Base-by-base conservation (phyloP, 2,797 vertebrate species). In the Pempheris klunzingeri region DNA sequence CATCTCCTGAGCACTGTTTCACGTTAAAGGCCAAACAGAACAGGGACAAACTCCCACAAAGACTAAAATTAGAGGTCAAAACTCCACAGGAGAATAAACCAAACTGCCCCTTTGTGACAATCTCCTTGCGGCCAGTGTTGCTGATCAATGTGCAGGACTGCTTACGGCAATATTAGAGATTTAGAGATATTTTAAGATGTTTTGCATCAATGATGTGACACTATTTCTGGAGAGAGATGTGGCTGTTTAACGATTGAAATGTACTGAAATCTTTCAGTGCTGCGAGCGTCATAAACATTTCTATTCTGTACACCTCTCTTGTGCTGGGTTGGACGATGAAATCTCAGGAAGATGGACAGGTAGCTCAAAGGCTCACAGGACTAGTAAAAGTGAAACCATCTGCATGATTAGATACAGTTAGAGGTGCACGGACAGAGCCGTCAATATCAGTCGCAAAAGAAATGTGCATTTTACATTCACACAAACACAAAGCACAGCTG, bases 401-500 rank as follows among this genome's bases (percentile, higher is more conserved):
- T 32, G 46, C 30, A 24, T 4, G 18, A n/a, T 18, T 22, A 1
- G 17, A 66, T 2, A 17, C 24, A 63, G 52, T 30, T 2, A n/a
- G 24, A 53, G 46, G 24, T 24, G 2, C 15, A 24, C 7, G 14
- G 55, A 18, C 22, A 62, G 47, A 64, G 38, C 26, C 24, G 53
- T 49, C 8, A 13, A 26, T 34, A 30, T 57, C 8, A 47, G 5
- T 22, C 43, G 26, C 1, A 26, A 38, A 36, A 26, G 2, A 70
- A 58, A 58, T 18, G n/a, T 44, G 26, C 7, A 39, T 49, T 63
- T 66, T 22, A 39, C 39, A 22, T 53, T 28, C 5, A 61, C 28
- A 50, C 26, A 28, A 43, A 71, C 65, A 64, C n/a, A 61, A 30
- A 6, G 26, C 17, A 74, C 47, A 82, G 36, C 70, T 77, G 70